Evolutionary conservation across 1,140 invertebrate species (phyloP).

Genomic region (Tetraneura akinire): DNA sequence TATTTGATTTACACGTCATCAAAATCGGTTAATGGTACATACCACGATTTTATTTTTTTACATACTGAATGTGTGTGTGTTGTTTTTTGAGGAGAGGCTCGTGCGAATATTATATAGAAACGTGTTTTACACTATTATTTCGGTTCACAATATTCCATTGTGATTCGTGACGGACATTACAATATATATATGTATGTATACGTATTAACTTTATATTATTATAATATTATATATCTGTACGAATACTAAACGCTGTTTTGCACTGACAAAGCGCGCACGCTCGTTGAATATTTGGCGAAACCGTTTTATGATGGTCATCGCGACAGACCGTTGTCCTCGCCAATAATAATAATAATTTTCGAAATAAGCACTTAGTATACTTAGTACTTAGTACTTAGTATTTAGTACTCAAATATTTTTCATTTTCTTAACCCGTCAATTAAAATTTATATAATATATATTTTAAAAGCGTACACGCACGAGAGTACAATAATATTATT

Average conservation of each 20-base stretch:
- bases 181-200: slow-evolving; percentile 5
- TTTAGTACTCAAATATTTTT: too few species aligned
- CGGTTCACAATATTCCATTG: slow-evolving; percentile 16
- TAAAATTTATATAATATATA: too few species aligned
- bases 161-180: slow-evolving; percentile 35
- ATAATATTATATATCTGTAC: background rate
- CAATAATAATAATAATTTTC: too few species aligned
- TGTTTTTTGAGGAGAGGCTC: background rate
- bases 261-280: background rate
- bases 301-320: background rate
- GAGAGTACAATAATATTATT: too few species aligned
- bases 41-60: too few species aligned
- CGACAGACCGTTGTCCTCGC: too few species aligned
- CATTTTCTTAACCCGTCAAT: too few species aligned
- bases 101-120: background rate
- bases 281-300: slow-evolving; percentile 31
- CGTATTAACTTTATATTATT: too few species aligned
- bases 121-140: slow-evolving; percentile 23
- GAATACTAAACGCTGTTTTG: slow-evolving; percentile 1
- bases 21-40: background rate
- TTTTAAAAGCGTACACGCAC: too few species aligned
- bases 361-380: too few species aligned
- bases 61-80: too few species aligned
- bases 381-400: too few species aligned
- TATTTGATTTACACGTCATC: slow-evolving; percentile 22